These are phyloP conservation scores for Nesoenas mayeri DNA, from an alignment of 2,113 vertebrate species.

Conservation along the genomic window DNA sequence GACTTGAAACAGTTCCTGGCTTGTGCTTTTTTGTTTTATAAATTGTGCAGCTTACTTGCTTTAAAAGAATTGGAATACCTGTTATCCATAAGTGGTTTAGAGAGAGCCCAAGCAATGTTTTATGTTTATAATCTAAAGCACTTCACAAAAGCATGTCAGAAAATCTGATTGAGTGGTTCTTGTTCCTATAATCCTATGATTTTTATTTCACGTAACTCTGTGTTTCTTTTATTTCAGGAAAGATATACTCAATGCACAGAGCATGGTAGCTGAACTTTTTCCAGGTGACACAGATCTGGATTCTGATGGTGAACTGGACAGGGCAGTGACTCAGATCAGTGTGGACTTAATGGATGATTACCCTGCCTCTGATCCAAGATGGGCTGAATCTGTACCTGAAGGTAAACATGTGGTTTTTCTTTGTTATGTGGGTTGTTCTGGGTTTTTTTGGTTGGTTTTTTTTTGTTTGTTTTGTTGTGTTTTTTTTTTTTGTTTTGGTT, in stretches of 20 bases:
- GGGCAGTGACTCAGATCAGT: conserved; percentile 86
- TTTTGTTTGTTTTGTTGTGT: background rate
- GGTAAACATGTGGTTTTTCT: conserved; percentile 71
- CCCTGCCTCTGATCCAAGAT: conserved; percentile 94
- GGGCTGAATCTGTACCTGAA: conserved; percentile 95
- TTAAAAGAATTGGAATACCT: background rate
- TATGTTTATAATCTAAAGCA: background rate
- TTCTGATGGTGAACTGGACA: conserved; percentile 82
- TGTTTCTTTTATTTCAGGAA: conserved; percentile 77
- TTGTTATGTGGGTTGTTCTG: no score
- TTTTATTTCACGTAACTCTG: background rate
- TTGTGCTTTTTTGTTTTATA: background rate
- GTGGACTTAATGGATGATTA: conserved; percentile 94
- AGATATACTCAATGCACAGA: conserved; percentile 85
- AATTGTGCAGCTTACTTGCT: background rate
- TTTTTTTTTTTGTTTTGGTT: background rate
- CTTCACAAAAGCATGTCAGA: background rate
- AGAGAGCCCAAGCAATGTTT: background rate
- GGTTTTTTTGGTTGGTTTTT: no score
- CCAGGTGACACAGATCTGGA: conserved; percentile 72
- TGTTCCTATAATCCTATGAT: background rate
- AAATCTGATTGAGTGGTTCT: background rate
- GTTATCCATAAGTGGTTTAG: background rate
- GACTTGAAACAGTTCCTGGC: background rate
- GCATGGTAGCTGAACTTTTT: conserved; percentile 85